Evolutionary conservation across 2,888 invertebrate species (phyloP), one percentile per base, ranked within the genome.

Genomic region (Galerucella calmariensis): DNA sequence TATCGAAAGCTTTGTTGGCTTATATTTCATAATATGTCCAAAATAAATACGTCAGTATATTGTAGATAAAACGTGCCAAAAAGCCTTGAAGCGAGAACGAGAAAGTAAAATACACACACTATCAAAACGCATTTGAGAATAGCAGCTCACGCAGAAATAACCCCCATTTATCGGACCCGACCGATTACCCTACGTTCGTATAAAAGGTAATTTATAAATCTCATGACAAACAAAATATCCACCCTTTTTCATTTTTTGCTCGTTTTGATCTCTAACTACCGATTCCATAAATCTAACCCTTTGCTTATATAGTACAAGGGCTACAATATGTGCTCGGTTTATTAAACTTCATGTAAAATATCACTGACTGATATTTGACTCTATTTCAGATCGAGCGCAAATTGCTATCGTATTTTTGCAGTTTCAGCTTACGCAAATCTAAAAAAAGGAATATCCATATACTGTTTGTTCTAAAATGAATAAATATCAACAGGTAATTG

Each of bases 151-250:
- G 68, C 67, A 67, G 41, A 62, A 56, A 41, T 44, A 67, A 62
- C 20, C 71, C 74, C 65, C 35, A 62, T 74, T 74, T 74, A 72
- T 75, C 75, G 59, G 44, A 66, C 56, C 70, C 56, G 44, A 71
- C 65, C 70, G 56, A 74, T 71, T 62, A 74, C 67, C 70, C 67
- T 66, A 67, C 72, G 58, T 69, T 58, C 66, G 59, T 74, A 74
- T 73, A 67, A 69, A 70, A 67, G 65, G 72, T 75, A 72, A 78
- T 78, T 78, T 76, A 78, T 77, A 74, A 75, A 74, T 65, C 76
- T 70, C 76, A 69, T 66, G 73, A 73, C 76, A 76, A 74, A 76
- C 76, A 78, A 73, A 75, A 78, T 69, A 74, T 76, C 66, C 71
- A 69, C 76, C 74, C 76, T 65, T 62, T 69, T 76, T 69, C 73